These are phyloP conservation scores for Ptilorrhoa leucosticta DNA, from an alignment of 2,113 vertebrate species.

Conservation along the genomic window DNA sequence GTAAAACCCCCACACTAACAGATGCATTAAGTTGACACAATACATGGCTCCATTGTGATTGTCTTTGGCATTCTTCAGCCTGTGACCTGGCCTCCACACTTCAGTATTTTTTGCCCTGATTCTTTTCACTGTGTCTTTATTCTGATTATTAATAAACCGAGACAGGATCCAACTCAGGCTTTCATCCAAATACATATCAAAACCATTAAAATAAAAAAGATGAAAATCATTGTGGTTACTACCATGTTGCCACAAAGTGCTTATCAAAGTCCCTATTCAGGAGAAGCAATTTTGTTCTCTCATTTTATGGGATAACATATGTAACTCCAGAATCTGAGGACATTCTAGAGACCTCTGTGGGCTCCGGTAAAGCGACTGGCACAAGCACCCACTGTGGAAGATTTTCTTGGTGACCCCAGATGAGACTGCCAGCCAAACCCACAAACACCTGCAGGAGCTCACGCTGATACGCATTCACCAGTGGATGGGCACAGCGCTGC, in stretches of 20 bases:
- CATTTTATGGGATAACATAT: background rate
- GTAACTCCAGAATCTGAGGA: background rate
- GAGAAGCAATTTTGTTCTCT: background rate
- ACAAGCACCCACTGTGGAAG: accelerated
- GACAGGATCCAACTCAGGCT: background rate
- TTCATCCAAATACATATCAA: background rate
- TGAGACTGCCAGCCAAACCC: background rate
- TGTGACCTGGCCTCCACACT: background rate
- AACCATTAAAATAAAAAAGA: background rate
- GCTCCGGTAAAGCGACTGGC: accelerated
- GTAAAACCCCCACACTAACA: background rate
- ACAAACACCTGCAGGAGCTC: accelerated
- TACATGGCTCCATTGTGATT: background rate
- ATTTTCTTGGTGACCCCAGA: background rate
- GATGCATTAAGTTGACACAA: accelerated
- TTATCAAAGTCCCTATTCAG: background rate
- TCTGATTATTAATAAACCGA: background rate
- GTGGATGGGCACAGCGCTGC: accelerated
- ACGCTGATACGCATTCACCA: accelerated
- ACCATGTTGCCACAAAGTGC: background rate
- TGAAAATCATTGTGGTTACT: background rate
- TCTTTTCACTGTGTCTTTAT: background rate
- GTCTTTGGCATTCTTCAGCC: background rate
- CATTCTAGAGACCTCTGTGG: background rate
- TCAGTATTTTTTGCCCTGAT: background rate